phyloP scores from a whole-genome alignment of 2,888 invertebrate genomes.

The Drosophila diplacantha region DNA sequence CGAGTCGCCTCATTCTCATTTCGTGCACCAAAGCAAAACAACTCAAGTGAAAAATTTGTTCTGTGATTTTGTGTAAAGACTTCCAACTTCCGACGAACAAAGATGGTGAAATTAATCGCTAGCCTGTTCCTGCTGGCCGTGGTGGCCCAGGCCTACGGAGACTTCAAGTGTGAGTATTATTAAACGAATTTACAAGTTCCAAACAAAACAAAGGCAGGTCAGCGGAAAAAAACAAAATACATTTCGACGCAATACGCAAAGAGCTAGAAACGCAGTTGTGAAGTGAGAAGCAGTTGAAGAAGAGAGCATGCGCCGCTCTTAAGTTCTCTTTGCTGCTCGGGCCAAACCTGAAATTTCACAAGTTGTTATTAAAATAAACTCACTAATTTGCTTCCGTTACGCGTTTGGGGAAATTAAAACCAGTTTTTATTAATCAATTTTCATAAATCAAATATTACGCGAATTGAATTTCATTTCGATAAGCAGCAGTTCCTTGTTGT shows the following conservation, averaged over 20 bases:
- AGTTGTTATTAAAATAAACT: conserved; percentile 30
- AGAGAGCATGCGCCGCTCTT: conserved; percentile 44
- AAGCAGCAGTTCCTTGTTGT: conserved; percentile 16
- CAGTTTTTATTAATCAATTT: conserved; percentile 29
- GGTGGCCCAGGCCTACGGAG: conserved; percentile 78
- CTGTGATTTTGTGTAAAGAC: conserved; percentile 73
- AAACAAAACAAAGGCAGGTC: conserved; percentile 36
- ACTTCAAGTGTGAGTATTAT: conserved; percentile 84
- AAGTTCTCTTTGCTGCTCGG: conserved; percentile 18
- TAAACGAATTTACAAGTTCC: conserved; percentile 29
- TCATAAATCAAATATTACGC: conserved; percentile 24
- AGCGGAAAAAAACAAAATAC: conserved; percentile 46
- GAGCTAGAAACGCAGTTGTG: conserved; percentile 10
- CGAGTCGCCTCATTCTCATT: conserved; percentile 71
- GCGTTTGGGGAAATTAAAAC: conserved; percentile 25
- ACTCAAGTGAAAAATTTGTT: conserved; percentile 62
- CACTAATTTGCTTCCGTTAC: conserved; percentile 29
- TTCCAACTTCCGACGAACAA: conserved; percentile 48
- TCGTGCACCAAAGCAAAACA: conserved; percentile 62
- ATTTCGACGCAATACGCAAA: conserved; percentile 62
- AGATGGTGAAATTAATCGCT: conserved; percentile 81
- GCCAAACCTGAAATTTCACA: conserved; percentile 22
- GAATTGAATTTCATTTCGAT: conserved; percentile 29
- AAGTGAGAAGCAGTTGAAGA: not conserved
- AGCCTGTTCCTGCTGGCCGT: conserved; percentile 77